Conservation (phyloP, 92 coral and sea anemone species). For the Nematostella vectensis region DNA sequence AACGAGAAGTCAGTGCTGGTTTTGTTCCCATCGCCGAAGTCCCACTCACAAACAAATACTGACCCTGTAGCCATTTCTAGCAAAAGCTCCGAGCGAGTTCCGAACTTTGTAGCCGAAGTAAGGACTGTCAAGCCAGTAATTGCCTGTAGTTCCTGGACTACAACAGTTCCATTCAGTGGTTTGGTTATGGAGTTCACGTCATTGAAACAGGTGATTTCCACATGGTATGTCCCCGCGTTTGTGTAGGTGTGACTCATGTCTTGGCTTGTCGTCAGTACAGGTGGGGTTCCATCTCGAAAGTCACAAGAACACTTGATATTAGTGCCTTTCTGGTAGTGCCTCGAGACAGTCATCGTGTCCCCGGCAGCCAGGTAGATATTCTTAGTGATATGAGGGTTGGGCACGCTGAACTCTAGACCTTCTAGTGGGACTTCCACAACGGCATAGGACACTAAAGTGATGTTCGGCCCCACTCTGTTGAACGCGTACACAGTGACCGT, state of each 20-base stretch:
- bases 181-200: slow-evolving; percentile 65
- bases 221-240: slow-evolving; percentile 54
- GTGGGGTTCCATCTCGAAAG: slow-evolving; percentile 57
- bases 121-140: slow-evolving; percentile 45
- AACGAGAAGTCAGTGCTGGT: slow-evolving; percentile 54
- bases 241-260: slow-evolving; percentile 46
- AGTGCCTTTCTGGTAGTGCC: slow-evolving; percentile 45
- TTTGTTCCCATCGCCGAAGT: slow-evolving; percentile 63
- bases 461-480: slow-evolving; percentile 71
- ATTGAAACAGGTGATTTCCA: slow-evolving; percentile 65
- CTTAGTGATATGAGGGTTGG: slow-evolving; percentile 38
- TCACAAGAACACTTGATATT: slow-evolving; percentile 64
- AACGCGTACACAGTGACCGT: slow-evolving; percentile 57
- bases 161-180: slow-evolving; percentile 55
- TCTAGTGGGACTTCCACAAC: slow-evolving; percentile 70
- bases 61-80: slow-evolving; percentile 59
- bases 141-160: slow-evolving; percentile 46
- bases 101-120: slow-evolving; percentile 40
- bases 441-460: slow-evolving; percentile 48
- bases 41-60: slow-evolving; percentile 48
- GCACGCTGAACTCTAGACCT: slow-evolving; percentile 51
- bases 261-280: slow-evolving; percentile 18
- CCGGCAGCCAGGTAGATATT: slow-evolving; percentile 60
- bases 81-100: slow-evolving; percentile 36
- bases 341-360: slow-evolving; percentile 39